Percentiles rank a stretch among this genome's conserved stretches.
Evolutionary conservation across 1,140 invertebrate genomes (phyloP).

Genomic region (Brachionus rotundiformis): DNA sequence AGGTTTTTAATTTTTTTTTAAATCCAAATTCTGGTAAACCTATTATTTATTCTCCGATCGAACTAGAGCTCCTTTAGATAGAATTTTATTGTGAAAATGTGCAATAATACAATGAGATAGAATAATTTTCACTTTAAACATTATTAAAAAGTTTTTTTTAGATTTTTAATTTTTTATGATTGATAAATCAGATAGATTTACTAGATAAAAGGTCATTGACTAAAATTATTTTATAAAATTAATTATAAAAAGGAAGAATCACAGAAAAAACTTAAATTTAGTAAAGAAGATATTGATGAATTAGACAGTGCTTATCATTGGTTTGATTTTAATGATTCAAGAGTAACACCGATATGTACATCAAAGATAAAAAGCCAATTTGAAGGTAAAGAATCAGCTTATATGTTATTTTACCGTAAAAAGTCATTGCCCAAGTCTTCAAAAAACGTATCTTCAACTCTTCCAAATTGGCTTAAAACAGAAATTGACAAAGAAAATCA

Average conservation of each 20-base stretch:
- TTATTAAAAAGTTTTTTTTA: too few species aligned
- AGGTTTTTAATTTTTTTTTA: constrained; percentile 14
- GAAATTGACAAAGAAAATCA: constrained; percentile 56
- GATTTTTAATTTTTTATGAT: too few species aligned
- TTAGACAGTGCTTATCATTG: constrained; percentile 53
- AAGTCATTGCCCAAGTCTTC: constrained; percentile 54
- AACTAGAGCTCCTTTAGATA: too few species aligned
- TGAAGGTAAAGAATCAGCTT: constrained; percentile 62
- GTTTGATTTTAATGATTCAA: constrained; percentile 62
- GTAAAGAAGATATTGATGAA: constrained; percentile 5
- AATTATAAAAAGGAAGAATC: constrained; percentile 37
- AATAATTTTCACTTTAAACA: too few species aligned
- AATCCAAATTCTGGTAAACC: background rate
- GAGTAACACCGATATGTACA: constrained; percentile 57
- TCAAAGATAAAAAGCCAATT: constrained; percentile 60
- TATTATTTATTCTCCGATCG: too few species aligned
- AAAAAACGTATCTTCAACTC: background rate
- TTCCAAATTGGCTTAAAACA: background rate
- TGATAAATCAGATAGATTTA: too few species aligned
- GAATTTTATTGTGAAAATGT: too few species aligned
- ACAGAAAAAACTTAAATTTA: constrained; percentile 53
- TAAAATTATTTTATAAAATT: too few species aligned
- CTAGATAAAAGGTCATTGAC: too few species aligned
- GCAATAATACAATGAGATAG: too few species aligned
- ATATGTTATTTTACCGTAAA: constrained; percentile 63